These are phyloP conservation scores for Entomobrya multifasciata DNA, from an alignment of 2,888 invertebrate species.

Conservation along the genomic window DNA sequence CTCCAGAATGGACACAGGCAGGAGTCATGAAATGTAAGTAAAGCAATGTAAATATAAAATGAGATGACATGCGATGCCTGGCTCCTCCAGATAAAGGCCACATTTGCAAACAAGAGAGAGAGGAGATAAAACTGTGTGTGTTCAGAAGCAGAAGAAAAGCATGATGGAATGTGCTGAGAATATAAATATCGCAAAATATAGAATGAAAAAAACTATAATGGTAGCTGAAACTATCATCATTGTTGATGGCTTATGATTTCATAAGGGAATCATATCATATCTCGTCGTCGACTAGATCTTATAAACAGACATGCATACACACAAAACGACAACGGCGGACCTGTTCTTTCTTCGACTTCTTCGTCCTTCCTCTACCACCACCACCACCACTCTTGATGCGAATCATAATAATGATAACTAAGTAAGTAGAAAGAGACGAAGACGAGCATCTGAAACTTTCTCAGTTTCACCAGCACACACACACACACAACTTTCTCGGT, in stretches of 20 bases:
- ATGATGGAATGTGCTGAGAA: not conserved
- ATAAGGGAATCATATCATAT: constrained; percentile 53
- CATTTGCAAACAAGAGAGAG: constrained; percentile 31
- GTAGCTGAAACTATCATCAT: constrained; percentile 26
- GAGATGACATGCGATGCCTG: constrained; percentile 54
- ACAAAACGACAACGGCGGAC: not conserved
- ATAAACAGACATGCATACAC: not conserved
- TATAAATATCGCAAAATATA: not conserved
- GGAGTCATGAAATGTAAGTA: not conserved
- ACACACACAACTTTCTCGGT: not conserved
- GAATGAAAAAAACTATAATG: constrained; percentile 11
- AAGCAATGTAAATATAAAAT: not conserved
- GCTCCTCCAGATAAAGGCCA: constrained; percentile 50
- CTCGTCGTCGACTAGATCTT: constrained; percentile 11
- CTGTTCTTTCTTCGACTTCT: too few species aligned
- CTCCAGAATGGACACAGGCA: not conserved
- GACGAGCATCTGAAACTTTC: constrained; percentile 23
- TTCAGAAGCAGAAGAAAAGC: too few species aligned
- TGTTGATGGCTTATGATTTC: constrained; percentile 54
- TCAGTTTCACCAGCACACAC: not conserved
- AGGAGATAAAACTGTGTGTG: not conserved
- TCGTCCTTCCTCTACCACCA: not conserved
- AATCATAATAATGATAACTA: constrained; percentile 63
- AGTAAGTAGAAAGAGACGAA: too few species aligned
- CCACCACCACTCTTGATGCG: constrained; percentile 3